A percentile compares a stretch with the other conserved stretches of the same genome.
Conservation (phyloP, 2,113 vertebrate species). For the Dipodomys merriami region DNA sequence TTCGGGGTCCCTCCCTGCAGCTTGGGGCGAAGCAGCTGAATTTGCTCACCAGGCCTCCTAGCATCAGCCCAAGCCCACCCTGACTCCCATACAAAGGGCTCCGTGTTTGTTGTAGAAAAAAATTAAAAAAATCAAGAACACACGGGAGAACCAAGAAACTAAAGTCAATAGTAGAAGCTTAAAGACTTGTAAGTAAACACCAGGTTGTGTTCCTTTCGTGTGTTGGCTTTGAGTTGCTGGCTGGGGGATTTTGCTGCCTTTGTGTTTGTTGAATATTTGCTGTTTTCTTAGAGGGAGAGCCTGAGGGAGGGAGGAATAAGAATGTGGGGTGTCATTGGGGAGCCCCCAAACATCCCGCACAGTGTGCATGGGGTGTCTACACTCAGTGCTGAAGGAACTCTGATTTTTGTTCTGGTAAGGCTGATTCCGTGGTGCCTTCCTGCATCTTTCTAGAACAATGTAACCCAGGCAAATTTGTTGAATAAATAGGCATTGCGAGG, state of each 20-base stretch:
- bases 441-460: neutral
- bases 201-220: neutral
- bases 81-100: neutral
- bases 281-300: neutral
- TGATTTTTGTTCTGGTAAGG: neutral
- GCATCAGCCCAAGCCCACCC: neutral
- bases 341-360: neutral
- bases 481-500: neutral
- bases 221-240: conserved; percentile 28
- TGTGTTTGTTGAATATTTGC: conserved; percentile 32
- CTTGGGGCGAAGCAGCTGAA: neutral
- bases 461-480: neutral
- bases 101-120: conserved; percentile 28
- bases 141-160: conserved; percentile 9
- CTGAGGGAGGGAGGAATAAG: too few relatives aligned
- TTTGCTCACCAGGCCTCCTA: neutral
- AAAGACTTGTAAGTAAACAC: conserved; percentile 68
- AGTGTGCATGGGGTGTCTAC: neutral
- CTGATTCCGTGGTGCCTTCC: neutral
- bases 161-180: conserved; percentile 47
- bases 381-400: neutral
- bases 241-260: conserved; percentile 3
- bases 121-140: neutral
- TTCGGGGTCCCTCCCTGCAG: neutral
- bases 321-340: neutral